A percentile compares a stretch with the other conserved stretches of the same genome.
Evolutionary conservation across 1,140 invertebrate species (phyloP).

Genomic region (Drosophila murphyi): DNA sequence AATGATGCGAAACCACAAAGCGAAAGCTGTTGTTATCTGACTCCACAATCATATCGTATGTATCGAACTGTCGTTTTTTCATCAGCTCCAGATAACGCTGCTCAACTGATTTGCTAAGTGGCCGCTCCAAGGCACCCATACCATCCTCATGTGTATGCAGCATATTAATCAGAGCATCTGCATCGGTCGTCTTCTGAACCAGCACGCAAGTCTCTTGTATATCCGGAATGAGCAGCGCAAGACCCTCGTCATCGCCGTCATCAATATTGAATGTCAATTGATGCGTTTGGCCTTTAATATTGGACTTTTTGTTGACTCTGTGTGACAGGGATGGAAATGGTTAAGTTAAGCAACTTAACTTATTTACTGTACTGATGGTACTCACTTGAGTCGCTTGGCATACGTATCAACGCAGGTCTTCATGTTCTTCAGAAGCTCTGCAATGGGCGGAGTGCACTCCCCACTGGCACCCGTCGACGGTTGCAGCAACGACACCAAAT

Average conservation of each 20-base stretch:
- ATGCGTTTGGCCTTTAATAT: constrained; percentile 83
- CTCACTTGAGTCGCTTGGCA: constrained; percentile 91
- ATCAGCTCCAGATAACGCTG: constrained; percentile 94
- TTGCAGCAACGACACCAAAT: constrained; percentile 89
- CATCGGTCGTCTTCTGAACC: constrained; percentile 89
- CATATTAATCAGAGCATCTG: constrained; percentile 82
- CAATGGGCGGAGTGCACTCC: constrained; percentile 86
- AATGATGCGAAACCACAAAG: constrained; percentile 96
- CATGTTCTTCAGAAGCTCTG: constrained; percentile 92
- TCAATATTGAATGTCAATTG: constrained; percentile 81
- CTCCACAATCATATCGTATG: constrained; percentile 95
- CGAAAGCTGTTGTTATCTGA: constrained; percentile 89
- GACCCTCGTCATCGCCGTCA: constrained; percentile 91
- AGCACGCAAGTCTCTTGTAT: constrained; percentile 93
- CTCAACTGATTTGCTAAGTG: constrained; percentile 86
- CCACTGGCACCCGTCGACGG: constrained; percentile 85
- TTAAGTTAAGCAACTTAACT: neutral
- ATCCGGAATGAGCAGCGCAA: constrained; percentile 94
- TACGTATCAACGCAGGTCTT: constrained; percentile 96
- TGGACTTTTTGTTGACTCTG: constrained; percentile 85
- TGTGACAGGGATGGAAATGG: neutral
- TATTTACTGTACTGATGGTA: constrained; percentile 1
- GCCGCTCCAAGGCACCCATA: constrained; percentile 84
- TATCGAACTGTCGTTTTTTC: constrained; percentile 95
- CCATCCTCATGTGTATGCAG: constrained; percentile 79